These are phyloP conservation scores for Diachrysia chrysitis DNA, from an alignment of 2,888 invertebrate genomes.

Conservation along the genomic window DNA sequence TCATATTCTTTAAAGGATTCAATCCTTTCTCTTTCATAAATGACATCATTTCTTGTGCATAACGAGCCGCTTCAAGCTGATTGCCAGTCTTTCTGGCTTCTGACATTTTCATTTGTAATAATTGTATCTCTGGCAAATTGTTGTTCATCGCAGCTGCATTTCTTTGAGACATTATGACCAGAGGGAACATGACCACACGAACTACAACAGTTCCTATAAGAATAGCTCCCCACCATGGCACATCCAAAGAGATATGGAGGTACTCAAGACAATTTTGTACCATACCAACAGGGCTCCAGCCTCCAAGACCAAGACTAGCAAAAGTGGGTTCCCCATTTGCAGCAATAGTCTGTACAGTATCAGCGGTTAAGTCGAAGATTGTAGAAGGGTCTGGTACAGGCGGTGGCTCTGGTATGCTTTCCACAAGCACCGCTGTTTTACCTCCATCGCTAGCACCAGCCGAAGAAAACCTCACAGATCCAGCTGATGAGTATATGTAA, in stretches of 20 bases:
- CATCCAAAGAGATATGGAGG: slow-evolving; percentile 93
- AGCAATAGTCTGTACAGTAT: slow-evolving; percentile 79
- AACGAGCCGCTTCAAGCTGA: slow-evolving; percentile 92
- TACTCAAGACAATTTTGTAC: slow-evolving; percentile 95
- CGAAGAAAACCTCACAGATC: slow-evolving; percentile 79
- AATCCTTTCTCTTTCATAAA: slow-evolving; percentile 95
- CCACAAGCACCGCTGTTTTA: slow-evolving; percentile 70
- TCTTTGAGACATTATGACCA: slow-evolving; percentile 95
- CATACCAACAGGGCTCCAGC: slow-evolving; percentile 94
- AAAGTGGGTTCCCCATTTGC: slow-evolving; percentile 93
- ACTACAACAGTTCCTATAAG: slow-evolving; percentile 94
- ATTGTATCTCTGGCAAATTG: slow-evolving; percentile 95
- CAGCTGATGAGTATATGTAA: slow-evolving; percentile 81
- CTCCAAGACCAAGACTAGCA: slow-evolving; percentile 94
- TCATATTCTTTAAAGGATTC: slow-evolving; percentile 94
- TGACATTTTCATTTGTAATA: slow-evolving; percentile 94
- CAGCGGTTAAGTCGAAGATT: slow-evolving; percentile 74
- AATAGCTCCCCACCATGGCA: slow-evolving; percentile 98
- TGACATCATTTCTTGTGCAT: slow-evolving; percentile 93
- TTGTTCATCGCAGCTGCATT: slow-evolving; percentile 95
- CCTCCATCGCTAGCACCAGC: slow-evolving; percentile 69
- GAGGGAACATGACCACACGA: slow-evolving; percentile 94
- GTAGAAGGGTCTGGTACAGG: slow-evolving; percentile 80
- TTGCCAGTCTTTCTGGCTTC: slow-evolving; percentile 96
- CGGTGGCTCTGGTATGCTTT: slow-evolving; percentile 84